Evolutionary conservation across 1,140 invertebrate species (phyloP).

Genomic region (Cotesia typhae): DNA sequence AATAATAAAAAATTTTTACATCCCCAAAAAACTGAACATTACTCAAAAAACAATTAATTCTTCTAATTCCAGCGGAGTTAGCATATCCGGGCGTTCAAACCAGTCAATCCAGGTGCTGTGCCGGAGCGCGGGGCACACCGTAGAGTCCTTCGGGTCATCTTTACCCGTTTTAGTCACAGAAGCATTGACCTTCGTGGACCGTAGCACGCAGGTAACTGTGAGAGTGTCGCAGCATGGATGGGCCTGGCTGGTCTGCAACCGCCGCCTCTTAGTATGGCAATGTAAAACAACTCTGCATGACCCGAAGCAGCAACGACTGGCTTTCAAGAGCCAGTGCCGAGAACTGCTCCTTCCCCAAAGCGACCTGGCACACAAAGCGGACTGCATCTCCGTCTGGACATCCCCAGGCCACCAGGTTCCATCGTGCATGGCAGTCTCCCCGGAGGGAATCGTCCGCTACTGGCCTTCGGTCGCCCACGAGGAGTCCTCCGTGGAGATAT

Average conservation of each 20-base stretch:
- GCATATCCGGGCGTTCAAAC: constrained; percentile 70
- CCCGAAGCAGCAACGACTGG: constrained; percentile 60
- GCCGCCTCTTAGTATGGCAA: constrained; percentile 88
- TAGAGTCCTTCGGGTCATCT: constrained; percentile 80
- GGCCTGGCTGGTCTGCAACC: constrained; percentile 88
- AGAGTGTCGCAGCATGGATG: constrained; percentile 74
- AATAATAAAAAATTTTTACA: too few relatives aligned
- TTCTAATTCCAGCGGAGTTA: constrained; percentile 64
- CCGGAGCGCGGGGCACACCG: constrained; percentile 72
- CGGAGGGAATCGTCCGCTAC: constrained; percentile 89
- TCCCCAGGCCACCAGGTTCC: constrained; percentile 76
- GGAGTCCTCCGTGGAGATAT: constrained; percentile 83
- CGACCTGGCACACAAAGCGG: constrained; percentile 90
- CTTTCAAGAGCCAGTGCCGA: constrained; percentile 71
- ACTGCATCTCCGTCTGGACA: constrained; percentile 83
- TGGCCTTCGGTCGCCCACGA: constrained; percentile 92
- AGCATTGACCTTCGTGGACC: constrained; percentile 81
- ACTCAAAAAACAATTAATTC: too few relatives aligned
- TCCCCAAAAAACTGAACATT: too few relatives aligned
- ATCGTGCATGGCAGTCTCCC: constrained; percentile 90
- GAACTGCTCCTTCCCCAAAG: constrained; percentile 90
- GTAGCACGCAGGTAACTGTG: constrained; percentile 69
- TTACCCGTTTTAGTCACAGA: constrained; percentile 89
- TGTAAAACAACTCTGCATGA: constrained; percentile 69
- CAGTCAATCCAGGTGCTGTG: constrained; percentile 76